phyloP scores from a whole-genome alignment of 2,888 invertebrate species.

The Leptinotarsa juncta region DNA sequence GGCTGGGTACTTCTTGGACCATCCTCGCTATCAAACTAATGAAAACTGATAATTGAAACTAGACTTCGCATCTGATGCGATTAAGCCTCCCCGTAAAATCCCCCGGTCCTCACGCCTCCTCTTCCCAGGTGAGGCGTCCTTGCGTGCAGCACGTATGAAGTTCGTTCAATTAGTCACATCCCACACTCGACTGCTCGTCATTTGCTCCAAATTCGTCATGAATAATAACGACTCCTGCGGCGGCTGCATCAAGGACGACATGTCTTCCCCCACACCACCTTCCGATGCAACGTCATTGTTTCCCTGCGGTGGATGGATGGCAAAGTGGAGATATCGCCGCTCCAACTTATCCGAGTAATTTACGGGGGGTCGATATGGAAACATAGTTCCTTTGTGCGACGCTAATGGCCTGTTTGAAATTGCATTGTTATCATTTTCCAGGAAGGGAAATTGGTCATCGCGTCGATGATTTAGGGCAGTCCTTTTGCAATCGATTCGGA shows the following conservation, averaged over 20 bases:
- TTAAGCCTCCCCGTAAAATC: not conserved
- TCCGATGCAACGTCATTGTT: slow-evolving; percentile 3
- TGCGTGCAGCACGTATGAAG: slow-evolving; percentile 14
- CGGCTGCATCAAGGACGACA: slow-evolving; percentile 19
- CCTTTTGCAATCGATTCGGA: not conserved
- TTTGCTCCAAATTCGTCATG: slow-evolving; percentile 24
- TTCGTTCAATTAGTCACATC: slow-evolving; percentile 19
- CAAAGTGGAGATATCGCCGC: slow-evolving; percentile 47
- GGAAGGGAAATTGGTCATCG: slow-evolving; percentile 11
- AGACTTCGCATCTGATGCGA: not conserved
- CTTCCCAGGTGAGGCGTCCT: slow-evolving; percentile 9
- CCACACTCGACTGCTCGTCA: slow-evolving; percentile 10
- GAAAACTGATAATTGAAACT: not conserved
- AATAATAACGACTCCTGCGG: slow-evolving; percentile 23
- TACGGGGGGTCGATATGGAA: slow-evolving; percentile 39
- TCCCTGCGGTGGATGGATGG: slow-evolving; percentile 41
- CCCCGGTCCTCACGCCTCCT: not conserved
- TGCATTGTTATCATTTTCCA: slow-evolving; percentile 14
- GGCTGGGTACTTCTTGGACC: no score
- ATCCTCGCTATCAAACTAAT: not conserved
- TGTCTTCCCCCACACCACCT: not conserved
- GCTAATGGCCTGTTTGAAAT: slow-evolving; percentile 27
- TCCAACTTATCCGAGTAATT: slow-evolving; percentile 48
- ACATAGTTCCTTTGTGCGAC: slow-evolving; percentile 37
- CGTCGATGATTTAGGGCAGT: not conserved